Percentiles rank a stretch among this genome's conserved stretches.
phyloP scores from a whole-genome alignment of 2,888 invertebrate species.

The Siphlonurus alternatus region DNA sequence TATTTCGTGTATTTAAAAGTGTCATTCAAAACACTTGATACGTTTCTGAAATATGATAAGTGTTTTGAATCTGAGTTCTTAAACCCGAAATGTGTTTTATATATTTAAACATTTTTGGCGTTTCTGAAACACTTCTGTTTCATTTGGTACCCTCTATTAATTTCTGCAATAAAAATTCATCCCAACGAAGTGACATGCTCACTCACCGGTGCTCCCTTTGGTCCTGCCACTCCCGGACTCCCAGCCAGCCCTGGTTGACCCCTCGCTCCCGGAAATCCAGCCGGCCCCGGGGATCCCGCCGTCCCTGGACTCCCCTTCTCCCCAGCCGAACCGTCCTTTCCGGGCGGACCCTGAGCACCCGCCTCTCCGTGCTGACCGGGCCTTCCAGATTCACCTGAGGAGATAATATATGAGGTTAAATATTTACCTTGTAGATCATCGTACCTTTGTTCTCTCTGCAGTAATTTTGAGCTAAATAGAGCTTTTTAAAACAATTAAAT shows the following conservation, averaged over 20 bases:
- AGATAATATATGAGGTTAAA: background rate
- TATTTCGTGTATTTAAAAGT: too few relatives aligned
- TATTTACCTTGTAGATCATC: background rate
- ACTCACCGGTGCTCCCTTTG: constrained; percentile 55
- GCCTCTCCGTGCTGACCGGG: constrained; percentile 61
- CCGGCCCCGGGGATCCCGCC: constrained; percentile 51
- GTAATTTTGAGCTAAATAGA: background rate
- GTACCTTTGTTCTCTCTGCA: background rate
- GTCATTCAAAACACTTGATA: too few relatives aligned
- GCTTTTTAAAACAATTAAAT: too few relatives aligned
- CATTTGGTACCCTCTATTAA: too few relatives aligned
- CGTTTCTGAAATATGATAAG: too few relatives aligned
- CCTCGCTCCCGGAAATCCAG: constrained; percentile 67
- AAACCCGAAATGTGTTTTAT: too few relatives aligned
- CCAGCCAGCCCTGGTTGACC: constrained; percentile 61
- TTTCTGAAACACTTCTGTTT: too few relatives aligned
- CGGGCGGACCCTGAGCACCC: constrained; percentile 56
- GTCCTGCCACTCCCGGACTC: constrained; percentile 52
- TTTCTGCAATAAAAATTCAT: too few relatives aligned
- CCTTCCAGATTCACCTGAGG: constrained; percentile 51
- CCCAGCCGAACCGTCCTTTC: constrained; percentile 62
- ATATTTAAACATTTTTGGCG: too few relatives aligned
- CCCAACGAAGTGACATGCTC: too few relatives aligned
- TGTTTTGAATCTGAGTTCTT: too few relatives aligned
- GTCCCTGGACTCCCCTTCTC: constrained; percentile 65